Evolutionary conservation across 2,113 vertebrate species (phyloP).

Genomic region (Tamias sibiricus): DNA sequence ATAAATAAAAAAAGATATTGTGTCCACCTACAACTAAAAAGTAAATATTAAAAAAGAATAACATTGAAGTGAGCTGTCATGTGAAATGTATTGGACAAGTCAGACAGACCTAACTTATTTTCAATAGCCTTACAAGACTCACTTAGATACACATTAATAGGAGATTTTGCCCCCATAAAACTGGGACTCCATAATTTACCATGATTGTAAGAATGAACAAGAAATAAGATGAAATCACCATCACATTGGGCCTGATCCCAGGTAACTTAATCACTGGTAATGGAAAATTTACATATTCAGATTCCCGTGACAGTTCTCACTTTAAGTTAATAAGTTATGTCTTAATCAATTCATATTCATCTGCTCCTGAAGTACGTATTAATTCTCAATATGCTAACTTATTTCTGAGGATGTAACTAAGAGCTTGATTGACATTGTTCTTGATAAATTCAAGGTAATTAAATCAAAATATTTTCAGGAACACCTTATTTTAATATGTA

Average conservation of each 20-base stretch:
- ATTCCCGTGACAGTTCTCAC: background rate
- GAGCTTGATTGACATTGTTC: background rate
- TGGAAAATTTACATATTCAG: background rate
- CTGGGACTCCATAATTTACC: background rate
- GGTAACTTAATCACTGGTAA: background rate
- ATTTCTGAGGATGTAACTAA: background rate
- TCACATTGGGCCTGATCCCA: background rate
- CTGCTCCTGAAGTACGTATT: background rate
- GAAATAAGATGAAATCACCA: background rate
- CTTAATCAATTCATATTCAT: background rate
- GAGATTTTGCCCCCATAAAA: background rate
- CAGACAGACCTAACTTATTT: background rate
- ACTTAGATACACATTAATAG: background rate
- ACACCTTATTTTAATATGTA: background rate
- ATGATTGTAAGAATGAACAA: background rate
- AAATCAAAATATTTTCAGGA: background rate
- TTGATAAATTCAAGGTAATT: background rate
- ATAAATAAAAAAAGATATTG: no score
- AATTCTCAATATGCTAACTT: background rate
- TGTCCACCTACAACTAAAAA: no score
- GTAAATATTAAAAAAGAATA: no score
- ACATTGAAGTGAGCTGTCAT: no score
- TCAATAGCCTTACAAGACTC: background rate
- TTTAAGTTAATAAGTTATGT: background rate
- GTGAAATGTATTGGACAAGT: background rate